Evolutionary conservation across 2,113 vertebrate species (phyloP).

Genomic region (Taurulus bubalis): DNA sequence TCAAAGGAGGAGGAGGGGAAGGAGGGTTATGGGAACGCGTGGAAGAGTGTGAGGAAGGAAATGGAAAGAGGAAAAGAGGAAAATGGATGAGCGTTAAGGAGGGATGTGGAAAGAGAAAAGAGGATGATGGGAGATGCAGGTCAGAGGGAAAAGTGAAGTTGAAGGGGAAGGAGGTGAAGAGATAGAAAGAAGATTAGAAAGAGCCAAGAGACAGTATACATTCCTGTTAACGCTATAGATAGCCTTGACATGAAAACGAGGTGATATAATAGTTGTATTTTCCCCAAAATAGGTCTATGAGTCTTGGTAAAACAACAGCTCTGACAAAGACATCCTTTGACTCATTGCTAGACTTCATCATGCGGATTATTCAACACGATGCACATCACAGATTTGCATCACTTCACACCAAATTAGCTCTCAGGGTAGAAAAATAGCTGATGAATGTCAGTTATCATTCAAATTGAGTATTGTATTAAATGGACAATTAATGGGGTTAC

Average conservation of each 20-base stretch:
- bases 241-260: not conserved
- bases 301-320: not conserved
- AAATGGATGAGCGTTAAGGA: not conserved
- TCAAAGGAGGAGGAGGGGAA: not conserved
- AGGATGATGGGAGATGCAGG: not conserved
- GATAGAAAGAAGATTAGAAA: slow-evolving; percentile 6
- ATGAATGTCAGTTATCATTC: not conserved
- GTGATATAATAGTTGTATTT: not conserved
- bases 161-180: not conserved
- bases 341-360: not conserved
- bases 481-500: not conserved
- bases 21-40: not conserved
- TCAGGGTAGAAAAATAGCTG: not conserved
- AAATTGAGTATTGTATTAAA: not conserved
- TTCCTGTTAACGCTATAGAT: not conserved
- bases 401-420: not conserved
- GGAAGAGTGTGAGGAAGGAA: not conserved
- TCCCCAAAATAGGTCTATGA: not conserved
- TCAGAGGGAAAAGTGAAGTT: not conserved
- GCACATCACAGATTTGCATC: slow-evolving; percentile 4
- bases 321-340: slow-evolving; percentile 11
- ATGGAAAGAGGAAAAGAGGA: not conserved
- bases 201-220: not conserved
- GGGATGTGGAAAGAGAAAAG: not conserved
- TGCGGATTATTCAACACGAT: slow-evolving; percentile 1